Conservation (phyloP, 2,888 invertebrate genomes). For the Aphidius colemani region DNA sequence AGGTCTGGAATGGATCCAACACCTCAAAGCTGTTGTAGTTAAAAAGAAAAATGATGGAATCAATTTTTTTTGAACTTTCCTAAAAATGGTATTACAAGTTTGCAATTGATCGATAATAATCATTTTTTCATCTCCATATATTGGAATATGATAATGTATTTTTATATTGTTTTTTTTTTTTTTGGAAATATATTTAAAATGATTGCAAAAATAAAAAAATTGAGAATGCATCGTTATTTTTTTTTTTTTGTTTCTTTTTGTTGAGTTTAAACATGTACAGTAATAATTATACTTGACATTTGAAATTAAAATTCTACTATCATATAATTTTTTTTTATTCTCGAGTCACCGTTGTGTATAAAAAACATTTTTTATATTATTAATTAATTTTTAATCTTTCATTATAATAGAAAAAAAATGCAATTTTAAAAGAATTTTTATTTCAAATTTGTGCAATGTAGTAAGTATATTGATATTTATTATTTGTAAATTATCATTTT, state of each 20-base stretch:
- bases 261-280: no score
- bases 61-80: no score
- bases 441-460: no score
- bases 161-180: conserved; percentile 10
- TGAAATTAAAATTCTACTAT: background rate
- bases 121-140: background rate
- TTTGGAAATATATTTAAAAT: background rate
- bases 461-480: no score
- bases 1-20: conserved; percentile 87
- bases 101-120: conserved; percentile 3
- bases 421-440: no score
- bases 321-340: background rate
- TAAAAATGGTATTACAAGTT: background rate
- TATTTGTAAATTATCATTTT: no score
- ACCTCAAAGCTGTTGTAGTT: conserved; percentile 95
- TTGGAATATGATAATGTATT: background rate
- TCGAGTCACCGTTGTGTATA: no score
- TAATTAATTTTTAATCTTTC: no score
- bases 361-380: no score
- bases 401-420: no score
- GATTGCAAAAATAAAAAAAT: conserved; percentile 2
- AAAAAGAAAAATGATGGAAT: conserved; percentile 54
- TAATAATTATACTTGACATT: no score
- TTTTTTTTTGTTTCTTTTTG: no score
- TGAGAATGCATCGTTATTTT: conserved; percentile 13